These are phyloP conservation scores for Sander lucioperca DNA, from an alignment of 2,113 vertebrate genomes.

Conservation along the genomic window DNA sequence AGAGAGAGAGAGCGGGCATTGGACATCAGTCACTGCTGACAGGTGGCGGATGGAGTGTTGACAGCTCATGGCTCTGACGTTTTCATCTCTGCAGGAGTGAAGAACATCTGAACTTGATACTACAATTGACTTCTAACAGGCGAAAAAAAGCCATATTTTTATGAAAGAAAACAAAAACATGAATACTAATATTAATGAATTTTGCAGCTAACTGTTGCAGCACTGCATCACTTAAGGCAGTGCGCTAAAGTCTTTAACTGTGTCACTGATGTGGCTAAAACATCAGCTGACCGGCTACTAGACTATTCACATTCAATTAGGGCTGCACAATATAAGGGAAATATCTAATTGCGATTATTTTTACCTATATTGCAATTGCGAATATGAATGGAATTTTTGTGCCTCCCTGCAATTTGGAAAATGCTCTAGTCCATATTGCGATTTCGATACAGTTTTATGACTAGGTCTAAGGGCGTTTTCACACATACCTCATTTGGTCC, in stretches of 20 bases:
- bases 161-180: not conserved
- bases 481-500: too few relatives aligned
- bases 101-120: constrained; percentile 28
- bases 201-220: not conserved
- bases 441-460: too few relatives aligned
- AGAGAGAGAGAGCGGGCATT: constrained; percentile 11
- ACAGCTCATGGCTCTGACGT: constrained; percentile 66
- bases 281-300: not conserved
- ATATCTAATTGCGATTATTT: too few relatives aligned
- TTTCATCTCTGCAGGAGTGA: constrained; percentile 59
- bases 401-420: too few relatives aligned
- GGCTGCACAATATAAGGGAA: too few relatives aligned
- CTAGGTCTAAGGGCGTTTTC: too few relatives aligned
- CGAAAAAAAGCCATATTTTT: not conserved
- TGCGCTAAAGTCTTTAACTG: not conserved
- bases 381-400: too few relatives aligned
- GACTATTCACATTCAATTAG: not conserved
- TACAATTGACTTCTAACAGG: not conserved
- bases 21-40: constrained; percentile 71
- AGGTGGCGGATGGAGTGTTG: constrained; percentile 65
- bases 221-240: not conserved
- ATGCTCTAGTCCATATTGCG: too few relatives aligned
- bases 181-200: not conserved
- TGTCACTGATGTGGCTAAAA: not conserved
- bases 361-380: too few relatives aligned